Evolutionary conservation across 2,797 vertebrate genomes (phyloP).

Genomic region (Acrocephalus scirpaceus): DNA sequence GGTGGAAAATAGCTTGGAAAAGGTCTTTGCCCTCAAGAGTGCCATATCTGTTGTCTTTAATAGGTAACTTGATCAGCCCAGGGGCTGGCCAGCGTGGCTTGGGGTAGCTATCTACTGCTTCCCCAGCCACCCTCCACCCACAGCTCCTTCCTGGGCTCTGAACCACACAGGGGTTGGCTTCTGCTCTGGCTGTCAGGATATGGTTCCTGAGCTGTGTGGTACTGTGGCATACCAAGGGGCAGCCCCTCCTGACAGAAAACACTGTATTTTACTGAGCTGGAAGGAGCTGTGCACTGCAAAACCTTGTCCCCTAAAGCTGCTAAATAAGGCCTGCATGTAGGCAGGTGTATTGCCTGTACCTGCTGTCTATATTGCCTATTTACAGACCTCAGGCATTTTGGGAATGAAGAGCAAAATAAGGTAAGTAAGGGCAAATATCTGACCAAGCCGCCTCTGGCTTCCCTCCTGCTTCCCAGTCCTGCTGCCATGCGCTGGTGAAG

Average conservation of each 20-base stretch:
- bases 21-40: not conserved
- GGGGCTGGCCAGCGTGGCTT: fast-evolving
- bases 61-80: not conserved
- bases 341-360: not conserved
- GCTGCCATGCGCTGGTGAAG: fast-evolving
- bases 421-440: not conserved
- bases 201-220: fast-evolving
- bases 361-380: not conserved
- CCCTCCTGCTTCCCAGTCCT: not conserved
- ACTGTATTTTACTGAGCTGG: not conserved
- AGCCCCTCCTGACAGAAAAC: not conserved
- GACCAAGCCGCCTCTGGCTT: not conserved
- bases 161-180: fast-evolving
- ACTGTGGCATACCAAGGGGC: fast-evolving
- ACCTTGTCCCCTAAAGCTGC: not conserved
- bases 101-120: fast-evolving
- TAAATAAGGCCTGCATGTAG: fast-evolving
- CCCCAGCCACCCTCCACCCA: fast-evolving
- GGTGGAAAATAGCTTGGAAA: not conserved
- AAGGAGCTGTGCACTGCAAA: not conserved
- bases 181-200: not conserved
- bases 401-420: not conserved
- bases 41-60: not conserved
- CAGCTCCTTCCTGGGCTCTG: not conserved
- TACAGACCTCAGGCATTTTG: not conserved